Base-by-base conservation (phyloP, 2,888 invertebrate species). In the Drosophila limbata region DNA sequence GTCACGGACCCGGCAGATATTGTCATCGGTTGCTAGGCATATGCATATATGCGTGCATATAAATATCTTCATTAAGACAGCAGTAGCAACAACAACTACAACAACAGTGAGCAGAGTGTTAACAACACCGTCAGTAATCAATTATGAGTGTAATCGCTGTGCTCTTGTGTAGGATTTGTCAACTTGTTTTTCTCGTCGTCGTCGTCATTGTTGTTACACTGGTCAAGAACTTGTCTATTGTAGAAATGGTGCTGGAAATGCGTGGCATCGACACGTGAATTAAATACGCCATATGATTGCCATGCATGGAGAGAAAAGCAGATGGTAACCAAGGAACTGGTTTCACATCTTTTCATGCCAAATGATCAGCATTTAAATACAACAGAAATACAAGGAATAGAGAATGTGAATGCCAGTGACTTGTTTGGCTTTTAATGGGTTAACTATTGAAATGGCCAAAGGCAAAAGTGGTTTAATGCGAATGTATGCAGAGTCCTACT, bases 201-300 rank as follows among this genome's bases (percentile, higher is more conserved):
- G 13, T 35, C 35, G 60, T 28, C 42, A 13, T 21, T 50, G 39
- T 37, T 15, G 19, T 62, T 65, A 56, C 64, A 62, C 19, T 57
- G 67, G 52, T 42, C 66, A 66, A 60, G 69, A 73, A 64, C 65
- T 47, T 67, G 72, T 53, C 65, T 50, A 37, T 50, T 52, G 51
- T 33, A 8, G 21, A 11, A 17, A 44, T 57, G 33, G 1, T 19
- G 39, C 33, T 44, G n/a, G 19, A 13, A 37, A 65, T 79, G 66
- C 70, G 70, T 79, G 74, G 50, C 66, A 48, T 10, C 48, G 31
- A 69, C 79, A 81, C 79, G 79, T 81, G 68, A 19, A 68, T 51
- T 13, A 47, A 31, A 31, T 17, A 10, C 35, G 15, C 31, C 55
- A 39, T 31, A 2, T 42, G 62, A 25, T 28, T 19, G 40, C 39